Base-by-base conservation (phyloP, 2,113 vertebrate species). In the Motacilla alba region DNA sequence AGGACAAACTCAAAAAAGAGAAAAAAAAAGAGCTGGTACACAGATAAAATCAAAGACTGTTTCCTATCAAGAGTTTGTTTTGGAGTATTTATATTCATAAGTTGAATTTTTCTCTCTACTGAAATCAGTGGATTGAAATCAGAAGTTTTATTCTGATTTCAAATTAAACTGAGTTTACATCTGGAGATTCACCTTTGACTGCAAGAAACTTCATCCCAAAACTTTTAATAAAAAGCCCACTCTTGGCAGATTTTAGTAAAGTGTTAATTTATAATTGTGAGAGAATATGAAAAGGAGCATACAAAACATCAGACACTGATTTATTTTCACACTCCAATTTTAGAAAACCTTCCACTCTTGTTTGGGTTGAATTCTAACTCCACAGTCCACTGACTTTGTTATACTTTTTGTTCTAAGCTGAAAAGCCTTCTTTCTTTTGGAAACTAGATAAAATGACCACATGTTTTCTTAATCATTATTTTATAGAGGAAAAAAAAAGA, bases 31-130 rank as follows among this genome's bases (percentile, higher is more conserved):
- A 64, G 43, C 68, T 62, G 26, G 43, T 96, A 73, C 53, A 96
- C 75, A 97, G 97, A 98, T 98, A 96, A 96, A 92, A 98, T 95
- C 96, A 96, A 94, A 97, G 92, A 72, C 92, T 97, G 85, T 96
- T 97, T 98, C 93, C 86, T 97, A 97, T 64, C 87, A 90, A 84
- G 92, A 87, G 95, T 95, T 96, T 97, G 96, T 95, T 95, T 97
- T 97, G 91, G 78, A 91, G 87, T 77, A 79, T 76, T 93, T 79
- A 63, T 83, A 93, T 87, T 91, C 74, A 27, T 41, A 69, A 50
- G 20, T 22, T 88, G 78, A 67, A 28, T 46, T 87, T 87, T 72
- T 91, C 41, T 83, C 46, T 84, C 30, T n/a, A 17, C 74, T 91
- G 28, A 74, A 93, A 87, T 91, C 43, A 70, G 68, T 70, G 50